phyloP scores from a whole-genome alignment of 2,113 vertebrate species.

The Boulengeromyrus knoepffleri region DNA sequence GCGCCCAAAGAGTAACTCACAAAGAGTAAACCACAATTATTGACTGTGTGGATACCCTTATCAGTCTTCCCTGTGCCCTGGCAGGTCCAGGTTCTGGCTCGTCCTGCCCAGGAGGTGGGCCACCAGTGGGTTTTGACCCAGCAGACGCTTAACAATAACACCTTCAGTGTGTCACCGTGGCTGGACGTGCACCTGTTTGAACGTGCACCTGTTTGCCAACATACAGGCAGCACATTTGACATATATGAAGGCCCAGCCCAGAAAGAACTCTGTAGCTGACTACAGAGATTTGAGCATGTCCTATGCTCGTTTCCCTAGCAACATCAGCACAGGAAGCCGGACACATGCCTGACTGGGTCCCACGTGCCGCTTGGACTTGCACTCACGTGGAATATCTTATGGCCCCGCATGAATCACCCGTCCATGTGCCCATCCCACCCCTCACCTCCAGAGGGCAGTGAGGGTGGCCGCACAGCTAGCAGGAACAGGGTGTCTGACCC shows the following conservation, averaged over 20 bases:
- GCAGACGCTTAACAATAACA: constrained; percentile 41
- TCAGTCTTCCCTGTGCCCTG: background rate
- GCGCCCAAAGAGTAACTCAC: background rate
- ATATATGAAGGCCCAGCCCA: constrained; percentile 29
- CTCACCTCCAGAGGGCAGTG: background rate
- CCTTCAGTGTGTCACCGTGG: constrained; percentile 34
- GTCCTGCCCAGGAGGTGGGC: constrained; percentile 41
- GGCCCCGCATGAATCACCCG: background rate
- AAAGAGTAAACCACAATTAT: background rate
- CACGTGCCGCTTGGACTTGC: background rate
- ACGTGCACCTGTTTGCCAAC: background rate
- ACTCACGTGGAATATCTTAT: background rate
- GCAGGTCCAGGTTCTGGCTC: background rate
- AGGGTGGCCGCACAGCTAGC: background rate
- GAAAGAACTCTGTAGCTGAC: constrained; percentile 52
- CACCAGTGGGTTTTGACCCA: constrained; percentile 17
- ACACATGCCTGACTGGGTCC: background rate
- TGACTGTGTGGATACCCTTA: background rate
- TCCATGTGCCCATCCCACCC: background rate
- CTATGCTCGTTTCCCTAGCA: background rate
- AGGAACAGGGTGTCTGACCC: background rate
- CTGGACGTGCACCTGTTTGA: background rate
- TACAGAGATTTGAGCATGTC: background rate
- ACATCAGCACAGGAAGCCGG: background rate
- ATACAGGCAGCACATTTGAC: background rate